These are phyloP conservation scores for Eulemur mongoz DNA, from an alignment of 2,797 vertebrate genomes.

Conservation along the genomic window DNA sequence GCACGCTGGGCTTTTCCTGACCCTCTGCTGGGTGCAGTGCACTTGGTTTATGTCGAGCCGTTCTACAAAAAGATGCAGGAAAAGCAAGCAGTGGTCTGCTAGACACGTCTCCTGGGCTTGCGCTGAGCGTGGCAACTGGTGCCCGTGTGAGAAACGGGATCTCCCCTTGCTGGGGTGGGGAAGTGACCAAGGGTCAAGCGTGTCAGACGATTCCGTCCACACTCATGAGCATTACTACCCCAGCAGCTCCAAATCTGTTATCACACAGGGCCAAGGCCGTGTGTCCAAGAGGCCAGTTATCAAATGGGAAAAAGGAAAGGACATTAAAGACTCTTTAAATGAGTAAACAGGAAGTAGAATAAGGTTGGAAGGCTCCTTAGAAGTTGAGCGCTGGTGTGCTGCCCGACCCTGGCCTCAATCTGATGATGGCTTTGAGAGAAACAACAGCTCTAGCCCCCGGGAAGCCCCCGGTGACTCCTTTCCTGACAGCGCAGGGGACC, in stretches of 20 bases:
- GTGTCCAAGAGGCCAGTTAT: background rate
- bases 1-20: background rate
- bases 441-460: fast-evolving
- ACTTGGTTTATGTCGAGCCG: background rate
- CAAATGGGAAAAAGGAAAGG: background rate
- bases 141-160: fast-evolving
- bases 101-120: background rate
- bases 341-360: fast-evolving
- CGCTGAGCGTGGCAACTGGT: fast-evolving
- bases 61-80: background rate
- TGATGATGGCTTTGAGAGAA: fast-evolving
- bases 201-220: background rate
- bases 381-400: fast-evolving
- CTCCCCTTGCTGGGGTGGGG: background rate
- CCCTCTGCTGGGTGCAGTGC: fast-evolving
- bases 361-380: fast-evolving
- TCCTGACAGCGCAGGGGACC: fast-evolving
- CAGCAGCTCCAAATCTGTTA: fast-evolving
- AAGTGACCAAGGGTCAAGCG: background rate
- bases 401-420: fast-evolving
- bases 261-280: background rate
- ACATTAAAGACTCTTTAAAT: fast-evolving
- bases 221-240: background rate
- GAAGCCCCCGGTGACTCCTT: fast-evolving
- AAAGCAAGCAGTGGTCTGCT: too few relatives aligned